Evolutionary conservation across 2,797 vertebrate species (phyloP), one percentile per base, ranked within the genome.

Genomic region (Distichodus sexfasciatus): DNA sequence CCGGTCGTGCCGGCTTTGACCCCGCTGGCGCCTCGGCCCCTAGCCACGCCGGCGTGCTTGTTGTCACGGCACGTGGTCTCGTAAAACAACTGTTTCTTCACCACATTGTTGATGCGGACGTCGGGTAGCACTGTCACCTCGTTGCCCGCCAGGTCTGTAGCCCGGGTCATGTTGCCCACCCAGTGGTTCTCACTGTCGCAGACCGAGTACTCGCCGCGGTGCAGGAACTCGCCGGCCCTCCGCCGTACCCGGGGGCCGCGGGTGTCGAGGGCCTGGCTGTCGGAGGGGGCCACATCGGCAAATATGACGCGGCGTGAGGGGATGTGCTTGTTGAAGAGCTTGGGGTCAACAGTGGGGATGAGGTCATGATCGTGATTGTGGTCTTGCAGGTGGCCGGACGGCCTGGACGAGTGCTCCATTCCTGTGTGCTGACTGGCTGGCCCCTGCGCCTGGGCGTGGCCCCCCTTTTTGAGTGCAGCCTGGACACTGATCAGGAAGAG

Each of bases 61-160:
- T 55, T 44, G 36, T 55, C 23, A 2, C 80, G 81, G 86, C 97
- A 99, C 75, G 93, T 96, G 86, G 97, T 99, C 90, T 98, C 96
- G 5, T 93, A 99, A 84, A 99, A 99, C 84, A 96, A 93, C 89
- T 99, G 97, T 76, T 93, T 97, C 76, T 96, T 96, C 57, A 94
- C 82, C 10, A 90, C 91, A 66, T 96, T 96, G 88, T 98, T 95
- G 75, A 98, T 92, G 79, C 93, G 95, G 68, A 99, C 92, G 57
- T 97, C 91, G 14, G 92, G 91, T 83, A 99, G 40, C 80, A 99
- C 95, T 0, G 87, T 94, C 88, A 99, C 97, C 84, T 96, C 93
- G 50, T 96, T 93, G 77, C 94, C 96, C 61, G 86, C 87, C 69
- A 99, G 93, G 90, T 99, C 97, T 33, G 93, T 98, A 78, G 97